Percentiles rank a stretch among this genome's conserved stretches.
These are phyloP conservation scores for Lissonota sp. DNA, from an alignment of 2,888 invertebrate species.

Conservation along the genomic window DNA sequence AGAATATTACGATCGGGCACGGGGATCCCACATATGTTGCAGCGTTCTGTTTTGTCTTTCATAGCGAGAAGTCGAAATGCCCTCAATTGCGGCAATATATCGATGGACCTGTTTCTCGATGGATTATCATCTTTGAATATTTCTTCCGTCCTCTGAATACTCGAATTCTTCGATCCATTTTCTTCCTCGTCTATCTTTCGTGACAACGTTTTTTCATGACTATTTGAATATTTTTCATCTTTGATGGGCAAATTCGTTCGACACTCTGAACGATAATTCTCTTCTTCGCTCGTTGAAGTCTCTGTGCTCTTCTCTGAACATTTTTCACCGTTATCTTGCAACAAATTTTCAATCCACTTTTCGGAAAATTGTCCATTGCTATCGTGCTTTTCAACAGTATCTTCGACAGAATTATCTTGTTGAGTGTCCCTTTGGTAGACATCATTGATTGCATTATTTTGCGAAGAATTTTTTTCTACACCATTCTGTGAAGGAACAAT, in stretches of 20 bases:
- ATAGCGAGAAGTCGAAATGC: conserved; percentile 74
- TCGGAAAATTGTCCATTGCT: conserved; percentile 39
- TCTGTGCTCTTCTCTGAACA: background rate
- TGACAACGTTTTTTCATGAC: background rate
- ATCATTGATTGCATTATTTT: background rate
- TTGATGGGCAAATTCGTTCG: background rate
- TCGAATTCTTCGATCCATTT: conserved; percentile 4
- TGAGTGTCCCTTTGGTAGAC: background rate
- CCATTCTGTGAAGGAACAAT: background rate
- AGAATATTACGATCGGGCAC: conserved; percentile 90
- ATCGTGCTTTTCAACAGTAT: conserved; percentile 14
- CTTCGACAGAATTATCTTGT: background rate
- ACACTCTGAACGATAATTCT: conserved; percentile 17
- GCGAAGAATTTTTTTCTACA: background rate
- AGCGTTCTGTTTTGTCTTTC: conserved; percentile 84
- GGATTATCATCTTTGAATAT: conserved; percentile 8
- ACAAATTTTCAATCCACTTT: conserved; percentile 62
- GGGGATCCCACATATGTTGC: conserved; percentile 90
- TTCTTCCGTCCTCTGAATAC: conserved; percentile 11
- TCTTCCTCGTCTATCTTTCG: background rate
- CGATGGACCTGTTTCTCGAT: conserved; percentile 12
- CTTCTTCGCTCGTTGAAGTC: conserved; percentile 2
- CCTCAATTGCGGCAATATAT: conserved; percentile 66
- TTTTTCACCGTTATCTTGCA: conserved; percentile 51
- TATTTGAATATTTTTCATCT: conserved; percentile 30